These are phyloP conservation scores for Nineta flava DNA, from an alignment of 2,888 invertebrate species.

Conservation along the genomic window DNA sequence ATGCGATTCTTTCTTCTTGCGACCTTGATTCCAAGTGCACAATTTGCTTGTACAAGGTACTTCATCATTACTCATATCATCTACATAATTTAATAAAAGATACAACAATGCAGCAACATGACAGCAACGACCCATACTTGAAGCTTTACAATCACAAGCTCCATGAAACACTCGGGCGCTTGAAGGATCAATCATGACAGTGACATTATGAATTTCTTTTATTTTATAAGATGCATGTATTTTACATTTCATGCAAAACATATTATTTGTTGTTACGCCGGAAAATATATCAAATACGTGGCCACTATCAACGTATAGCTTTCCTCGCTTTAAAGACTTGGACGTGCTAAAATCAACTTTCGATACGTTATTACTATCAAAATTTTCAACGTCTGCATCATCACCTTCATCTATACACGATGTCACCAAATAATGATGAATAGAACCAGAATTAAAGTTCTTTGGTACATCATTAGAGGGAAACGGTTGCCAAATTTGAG, in stretches of 20 bases:
- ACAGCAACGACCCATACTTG: not conserved
- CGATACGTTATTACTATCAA: not conserved
- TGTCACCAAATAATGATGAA: no score
- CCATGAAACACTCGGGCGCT: conserved; percentile 6
- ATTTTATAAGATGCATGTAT: conserved; percentile 10
- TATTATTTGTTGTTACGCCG: conserved; percentile 4
- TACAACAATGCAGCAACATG: conserved; percentile 12
- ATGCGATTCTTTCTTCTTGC: conserved; percentile 10
- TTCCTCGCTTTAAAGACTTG: conserved; percentile 10
- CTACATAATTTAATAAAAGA: conserved; percentile 10
- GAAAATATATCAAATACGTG: conserved; percentile 9
- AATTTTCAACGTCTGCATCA: conserved; percentile 6
- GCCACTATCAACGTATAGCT: conserved; percentile 9
- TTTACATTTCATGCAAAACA: no score
- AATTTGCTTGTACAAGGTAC: conserved; percentile 12
- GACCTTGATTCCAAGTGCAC: conserved; percentile 13
- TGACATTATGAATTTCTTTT: conserved; percentile 7
- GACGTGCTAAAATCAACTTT: conserved; percentile 10
- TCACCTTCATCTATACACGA: no score
- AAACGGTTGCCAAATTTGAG: conserved; percentile 9
- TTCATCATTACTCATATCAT: conserved; percentile 9
- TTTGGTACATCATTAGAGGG: no score
- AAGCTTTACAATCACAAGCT: no score
- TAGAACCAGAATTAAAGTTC: no score
- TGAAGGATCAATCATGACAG: conserved; percentile 7